phyloP scores from a whole-genome alignment of 2,888 invertebrate species.

The Scelioninae gen. 1 region DNA sequence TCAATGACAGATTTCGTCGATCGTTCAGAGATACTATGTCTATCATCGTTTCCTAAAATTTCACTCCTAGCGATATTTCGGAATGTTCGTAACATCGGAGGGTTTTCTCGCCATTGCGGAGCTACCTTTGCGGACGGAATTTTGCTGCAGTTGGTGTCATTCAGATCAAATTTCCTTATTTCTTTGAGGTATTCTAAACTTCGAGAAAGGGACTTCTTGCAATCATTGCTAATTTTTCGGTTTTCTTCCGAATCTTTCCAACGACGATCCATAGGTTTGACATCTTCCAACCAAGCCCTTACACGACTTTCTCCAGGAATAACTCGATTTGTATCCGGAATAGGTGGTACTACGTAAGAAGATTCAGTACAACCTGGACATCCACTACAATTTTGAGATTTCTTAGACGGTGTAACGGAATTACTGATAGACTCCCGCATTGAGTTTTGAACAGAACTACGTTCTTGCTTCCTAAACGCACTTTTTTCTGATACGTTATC shows the following conservation, averaged over 20 bases:
- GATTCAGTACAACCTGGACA: conserved; percentile 87
- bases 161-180: conserved; percentile 73
- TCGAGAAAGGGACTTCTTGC: conserved; percentile 71
- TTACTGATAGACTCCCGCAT: conserved; percentile 22
- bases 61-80: conserved; percentile 79
- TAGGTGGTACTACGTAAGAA: conserved; percentile 67
- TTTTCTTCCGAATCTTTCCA: conserved; percentile 77
- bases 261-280: conserved; percentile 78
- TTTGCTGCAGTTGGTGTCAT: conserved; percentile 52
- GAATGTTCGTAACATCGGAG: conserved; percentile 77
- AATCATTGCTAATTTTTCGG: conserved; percentile 73
- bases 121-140: conserved; percentile 39
- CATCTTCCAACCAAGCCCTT: conserved; percentile 82
- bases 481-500: conserved; percentile 84
- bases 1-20: conserved; percentile 82
- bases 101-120: conserved; percentile 77
- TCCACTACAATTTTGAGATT: conserved; percentile 86
- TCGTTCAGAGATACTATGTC: conserved; percentile 77
- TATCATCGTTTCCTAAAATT: conserved; percentile 79
- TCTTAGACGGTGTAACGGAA: conserved; percentile 81
- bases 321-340: conserved; percentile 71
- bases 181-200: conserved; percentile 77
- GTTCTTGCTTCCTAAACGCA: conserved; percentile 72
- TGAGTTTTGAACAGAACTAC: conserved; percentile 39
- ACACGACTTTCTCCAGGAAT: conserved; percentile 81